Evolutionary conservation across 2,888 invertebrate species (phyloP).

Genomic region (Stenodera caucasica): DNA sequence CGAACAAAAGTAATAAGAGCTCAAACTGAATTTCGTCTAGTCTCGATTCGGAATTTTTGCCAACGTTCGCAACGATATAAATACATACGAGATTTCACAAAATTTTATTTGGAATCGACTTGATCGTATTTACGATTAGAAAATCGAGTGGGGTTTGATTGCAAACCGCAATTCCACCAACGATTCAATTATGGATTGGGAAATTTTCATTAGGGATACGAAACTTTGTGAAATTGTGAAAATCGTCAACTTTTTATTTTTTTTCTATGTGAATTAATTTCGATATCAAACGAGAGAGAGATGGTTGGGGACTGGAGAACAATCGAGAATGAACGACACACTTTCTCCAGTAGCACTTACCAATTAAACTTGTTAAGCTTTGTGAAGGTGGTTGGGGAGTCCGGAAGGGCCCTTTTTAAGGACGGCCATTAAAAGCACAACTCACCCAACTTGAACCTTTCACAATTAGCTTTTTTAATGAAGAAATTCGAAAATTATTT

Average conservation of each 20-base stretch:
- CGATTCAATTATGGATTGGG: conserved; percentile 43
- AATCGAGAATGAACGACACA: conserved; percentile 8
- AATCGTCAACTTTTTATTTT: conserved; percentile 36
- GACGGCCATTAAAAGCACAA: conserved; percentile 13
- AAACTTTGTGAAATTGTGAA: conserved; percentile 40
- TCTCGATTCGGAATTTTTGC: not conserved
- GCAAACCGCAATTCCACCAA: conserved; percentile 43
- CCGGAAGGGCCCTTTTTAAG: conserved; percentile 6
- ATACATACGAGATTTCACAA: not conserved
- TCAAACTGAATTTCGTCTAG: not conserved
- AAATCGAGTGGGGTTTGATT: conserved; percentile 42
- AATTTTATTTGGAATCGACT: not conserved
- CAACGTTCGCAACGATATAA: not conserved
- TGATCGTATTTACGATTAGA: conserved; percentile 24
- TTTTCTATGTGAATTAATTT: conserved; percentile 35
- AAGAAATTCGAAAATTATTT: not conserved
- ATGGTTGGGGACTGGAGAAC: not conserved
- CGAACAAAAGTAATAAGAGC: conserved; percentile 7
- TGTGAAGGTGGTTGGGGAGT: not conserved
- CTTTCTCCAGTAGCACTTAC: conserved; percentile 16
- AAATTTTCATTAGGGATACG: conserved; percentile 35
- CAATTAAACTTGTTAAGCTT: conserved; percentile 24
- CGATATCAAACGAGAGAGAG: not conserved
- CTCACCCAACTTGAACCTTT: conserved; percentile 15
- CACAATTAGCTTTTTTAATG: conserved; percentile 11